A percentile compares a stretch with the other conserved stretches of the same genome.
Evolutionary conservation across 2,888 invertebrate genomes (phyloP).

Genomic region (Andrena bicolor): DNA sequence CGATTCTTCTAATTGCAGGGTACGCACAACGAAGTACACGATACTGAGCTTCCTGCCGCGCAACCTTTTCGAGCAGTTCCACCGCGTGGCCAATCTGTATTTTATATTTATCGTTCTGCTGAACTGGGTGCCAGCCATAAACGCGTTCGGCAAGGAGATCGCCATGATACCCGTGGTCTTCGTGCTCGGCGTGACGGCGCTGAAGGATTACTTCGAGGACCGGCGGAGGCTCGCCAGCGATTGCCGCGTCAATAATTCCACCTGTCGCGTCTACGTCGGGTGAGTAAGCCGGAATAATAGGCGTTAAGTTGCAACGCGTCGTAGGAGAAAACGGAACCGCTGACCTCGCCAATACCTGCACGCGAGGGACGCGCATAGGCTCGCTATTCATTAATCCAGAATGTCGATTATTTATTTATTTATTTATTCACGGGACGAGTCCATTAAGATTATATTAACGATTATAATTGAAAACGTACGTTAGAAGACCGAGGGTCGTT

Average conservation of each 20-base stretch:
- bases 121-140: conserved; percentile 97
- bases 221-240: conserved; percentile 95
- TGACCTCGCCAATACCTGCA: background rate
- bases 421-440: too few relatives aligned
- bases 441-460: too few relatives aligned
- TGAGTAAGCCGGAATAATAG: conserved; percentile 84
- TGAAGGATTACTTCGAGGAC: conserved; percentile 98
- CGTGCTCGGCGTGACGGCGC: conserved; percentile 96
- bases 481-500: too few relatives aligned
- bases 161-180: conserved; percentile 98
- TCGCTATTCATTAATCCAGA: too few relatives aligned
- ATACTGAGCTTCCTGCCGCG: conserved; percentile 97
- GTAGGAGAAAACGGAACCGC: background rate
- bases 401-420: too few relatives aligned
- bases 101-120: conserved; percentile 98
- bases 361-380: background rate
- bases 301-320: background rate
- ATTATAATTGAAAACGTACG: too few relatives aligned
- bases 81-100: conserved; percentile 98
- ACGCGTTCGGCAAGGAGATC: conserved; percentile 98
- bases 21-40: conserved; percentile 98
- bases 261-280: conserved; percentile 96
- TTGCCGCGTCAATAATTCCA: conserved; percentile 96
- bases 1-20: conserved; percentile 84
- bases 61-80: conserved; percentile 98